Percentiles rank a stretch among this genome's conserved stretches.
Conservation (phyloP, 2,888 invertebrate species). For the Amitus sp. region DNA sequence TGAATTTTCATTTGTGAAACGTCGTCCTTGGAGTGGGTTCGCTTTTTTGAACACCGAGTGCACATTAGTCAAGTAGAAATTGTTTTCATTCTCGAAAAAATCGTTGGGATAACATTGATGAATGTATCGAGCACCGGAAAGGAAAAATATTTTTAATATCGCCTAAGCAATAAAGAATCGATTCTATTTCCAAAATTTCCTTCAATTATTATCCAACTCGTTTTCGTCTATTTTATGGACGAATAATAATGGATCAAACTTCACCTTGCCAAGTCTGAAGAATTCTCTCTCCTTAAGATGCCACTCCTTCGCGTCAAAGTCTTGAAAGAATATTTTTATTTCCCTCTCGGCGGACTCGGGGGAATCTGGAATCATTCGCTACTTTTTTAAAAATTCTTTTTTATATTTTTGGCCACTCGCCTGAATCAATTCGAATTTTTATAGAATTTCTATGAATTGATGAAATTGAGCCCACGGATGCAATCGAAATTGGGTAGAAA, state of each 20-base stretch:
- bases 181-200: neutral
- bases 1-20: neutral
- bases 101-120: too few relatives aligned
- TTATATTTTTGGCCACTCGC: too few relatives aligned
- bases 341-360: conserved; percentile 78
- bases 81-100: too few relatives aligned
- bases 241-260: conserved; percentile 69
- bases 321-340: conserved; percentile 86
- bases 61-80: too few relatives aligned
- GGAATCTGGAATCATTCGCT: conserved; percentile 77
- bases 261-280: conserved; percentile 65
- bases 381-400: too few relatives aligned
- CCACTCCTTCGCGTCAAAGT: conserved; percentile 79
- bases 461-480: too few relatives aligned
- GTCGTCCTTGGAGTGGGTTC: neutral
- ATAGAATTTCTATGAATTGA: too few relatives aligned
- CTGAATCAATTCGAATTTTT: too few relatives aligned
- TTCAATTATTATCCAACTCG: neutral
- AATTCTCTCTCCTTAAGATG: conserved; percentile 69
- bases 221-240: conserved; percentile 65
- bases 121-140: too few relatives aligned
- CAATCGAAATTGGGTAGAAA: too few relatives aligned
- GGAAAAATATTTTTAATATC: neutral
- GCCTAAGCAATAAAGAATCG: too few relatives aligned
- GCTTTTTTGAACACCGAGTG: neutral